These are phyloP conservation scores for Megaceryle alcyon DNA, from an alignment of 2,797 vertebrate species.

Conservation along the genomic window DNA sequence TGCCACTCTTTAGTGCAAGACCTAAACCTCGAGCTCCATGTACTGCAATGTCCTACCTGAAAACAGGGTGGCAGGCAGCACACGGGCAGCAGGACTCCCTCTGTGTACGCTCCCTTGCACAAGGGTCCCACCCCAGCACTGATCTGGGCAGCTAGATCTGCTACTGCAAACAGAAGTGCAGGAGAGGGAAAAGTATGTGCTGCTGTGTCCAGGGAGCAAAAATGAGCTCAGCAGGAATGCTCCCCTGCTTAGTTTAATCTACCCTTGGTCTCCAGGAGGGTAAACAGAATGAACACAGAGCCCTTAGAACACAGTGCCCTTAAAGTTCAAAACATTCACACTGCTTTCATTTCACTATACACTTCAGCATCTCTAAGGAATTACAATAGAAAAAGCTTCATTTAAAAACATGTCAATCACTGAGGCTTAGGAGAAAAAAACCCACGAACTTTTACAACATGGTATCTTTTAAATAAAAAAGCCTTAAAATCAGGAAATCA, in stretches of 20 bases:
- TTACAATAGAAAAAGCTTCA: background rate
- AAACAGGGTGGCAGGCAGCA: fast-evolving
- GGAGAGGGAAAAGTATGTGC: fast-evolving
- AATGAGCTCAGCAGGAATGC: background rate
- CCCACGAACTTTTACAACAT: background rate
- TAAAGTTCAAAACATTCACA: background rate
- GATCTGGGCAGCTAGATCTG: background rate
- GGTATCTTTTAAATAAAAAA: background rate
- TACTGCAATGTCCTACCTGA: background rate
- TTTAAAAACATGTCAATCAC: background rate
- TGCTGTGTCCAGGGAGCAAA: background rate
- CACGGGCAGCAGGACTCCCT: fast-evolving
- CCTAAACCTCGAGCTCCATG: background rate
- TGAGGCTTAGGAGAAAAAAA: background rate
- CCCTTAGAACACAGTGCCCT: background rate
- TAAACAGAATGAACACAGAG: background rate
- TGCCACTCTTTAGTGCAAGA: background rate
- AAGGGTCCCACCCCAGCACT: background rate
- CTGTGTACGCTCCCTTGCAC: fast-evolving
- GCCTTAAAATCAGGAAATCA: background rate
- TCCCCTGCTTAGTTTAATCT: background rate
- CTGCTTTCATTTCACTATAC: background rate
- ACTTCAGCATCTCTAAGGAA: background rate
- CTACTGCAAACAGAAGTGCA: background rate
- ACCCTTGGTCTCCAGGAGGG: background rate